These are phyloP conservation scores for Chauna torquata DNA, from an alignment of 2,113 vertebrate species.

Conservation along the genomic window DNA sequence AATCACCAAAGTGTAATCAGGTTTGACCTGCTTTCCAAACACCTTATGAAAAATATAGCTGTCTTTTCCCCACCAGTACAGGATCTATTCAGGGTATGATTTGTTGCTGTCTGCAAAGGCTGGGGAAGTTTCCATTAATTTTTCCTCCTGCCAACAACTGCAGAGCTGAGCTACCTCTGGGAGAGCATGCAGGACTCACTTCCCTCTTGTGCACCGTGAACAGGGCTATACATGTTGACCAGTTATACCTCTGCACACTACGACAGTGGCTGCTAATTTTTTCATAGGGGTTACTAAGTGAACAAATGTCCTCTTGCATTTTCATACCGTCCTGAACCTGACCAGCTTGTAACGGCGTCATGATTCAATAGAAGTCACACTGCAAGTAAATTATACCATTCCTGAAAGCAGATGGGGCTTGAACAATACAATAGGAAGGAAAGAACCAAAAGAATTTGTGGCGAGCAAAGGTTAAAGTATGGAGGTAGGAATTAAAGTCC, in stretches of 20 bases:
- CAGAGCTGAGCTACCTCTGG: neutral
- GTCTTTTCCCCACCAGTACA: neutral
- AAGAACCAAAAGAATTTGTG: neutral
- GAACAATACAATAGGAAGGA: neutral
- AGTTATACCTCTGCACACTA: neutral
- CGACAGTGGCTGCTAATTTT: neutral
- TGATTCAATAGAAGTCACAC: neutral
- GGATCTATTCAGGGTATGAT: neutral
- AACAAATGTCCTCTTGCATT: neutral
- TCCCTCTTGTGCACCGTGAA: neutral
- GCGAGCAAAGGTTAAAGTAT: neutral
- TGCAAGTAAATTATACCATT: neutral
- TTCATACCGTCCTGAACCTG: neutral
- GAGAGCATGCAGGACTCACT: accelerated
- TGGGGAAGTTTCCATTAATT: neutral
- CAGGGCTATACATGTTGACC: neutral
- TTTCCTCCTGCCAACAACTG: neutral
- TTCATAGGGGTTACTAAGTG: neutral
- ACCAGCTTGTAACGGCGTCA: neutral
- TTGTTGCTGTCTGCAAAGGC: neutral
- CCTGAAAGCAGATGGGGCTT: neutral
- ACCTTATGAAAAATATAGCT: neutral
- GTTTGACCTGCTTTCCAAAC: neutral
- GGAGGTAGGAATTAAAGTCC: neutral
- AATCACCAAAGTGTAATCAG: neutral